Evolutionary conservation across 2,113 vertebrate genomes (phyloP), one percentile per base, ranked within the genome.

Genomic region (Pithys albifrons): DNA sequence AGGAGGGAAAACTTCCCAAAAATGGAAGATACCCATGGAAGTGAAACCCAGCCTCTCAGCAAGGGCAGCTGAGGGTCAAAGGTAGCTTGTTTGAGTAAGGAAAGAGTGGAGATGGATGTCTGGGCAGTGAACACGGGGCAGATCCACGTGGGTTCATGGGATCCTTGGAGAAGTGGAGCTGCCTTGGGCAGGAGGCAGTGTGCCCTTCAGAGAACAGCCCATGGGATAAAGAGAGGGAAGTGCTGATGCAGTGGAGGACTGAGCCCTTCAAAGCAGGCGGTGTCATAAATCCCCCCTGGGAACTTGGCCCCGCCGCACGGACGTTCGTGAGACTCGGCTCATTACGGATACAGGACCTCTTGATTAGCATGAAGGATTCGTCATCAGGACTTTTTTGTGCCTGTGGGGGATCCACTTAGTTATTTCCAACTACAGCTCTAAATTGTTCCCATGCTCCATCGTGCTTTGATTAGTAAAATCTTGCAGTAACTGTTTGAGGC

Each of bases 381-480:
- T 86, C 94, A 93, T 89, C 78, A 62, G 91, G 76, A 76, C n/a
- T 82, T 59, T 80, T 85, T 59, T 77, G 71, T 95, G 95, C 94
- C 96, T 81, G 67, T 95, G 88, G 95, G 94, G 95, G 96, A 96
- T 95, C 81, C 75, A 49, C 83, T 96, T 71, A 83, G 91, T 95
- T 78, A 55, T 80, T 97, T 92, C 93, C 95, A 96, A 91, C 85
- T 94, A 48, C 29, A 27, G 90, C 69, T 83, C 95, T 93, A 96
- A 97, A 97, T 97, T 97, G 93, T 94, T 97, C 94, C 96, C 96
- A 97, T 95, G 91, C 85, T 89, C 58, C 88, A 91, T 84, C 66
- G 4, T 93, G 96, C 83, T 95, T 95, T 96, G 93, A 96, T 96
- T 97, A 96, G 81, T 55, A 17, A 92, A 92, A 92, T 43, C 75